phyloP scores from a whole-genome alignment of 2,113 vertebrate species.

The Salvator merianae region DNA sequence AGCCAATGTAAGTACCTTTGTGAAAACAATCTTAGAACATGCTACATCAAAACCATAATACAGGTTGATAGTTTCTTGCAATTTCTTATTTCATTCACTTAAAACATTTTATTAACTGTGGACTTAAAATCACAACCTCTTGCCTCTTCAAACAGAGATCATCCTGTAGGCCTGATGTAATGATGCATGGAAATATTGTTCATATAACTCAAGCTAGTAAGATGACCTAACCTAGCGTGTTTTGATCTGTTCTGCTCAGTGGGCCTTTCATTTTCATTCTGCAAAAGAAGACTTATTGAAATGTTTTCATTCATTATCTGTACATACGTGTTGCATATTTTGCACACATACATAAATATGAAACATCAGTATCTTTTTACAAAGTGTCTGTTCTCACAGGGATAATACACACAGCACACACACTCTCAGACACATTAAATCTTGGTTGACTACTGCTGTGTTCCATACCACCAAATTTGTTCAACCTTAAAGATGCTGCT shows the following conservation, averaged over 20 bases:
- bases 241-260: neutral
- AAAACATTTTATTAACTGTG: neutral
- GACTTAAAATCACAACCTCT: neutral
- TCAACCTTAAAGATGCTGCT: slow-evolving; percentile 9
- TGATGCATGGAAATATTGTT: neutral
- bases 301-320: neutral
- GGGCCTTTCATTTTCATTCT: neutral
- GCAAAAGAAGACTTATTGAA: slow-evolving; percentile 1
- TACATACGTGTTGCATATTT: slow-evolving; percentile 5
- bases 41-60: neutral
- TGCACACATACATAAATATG: neutral
- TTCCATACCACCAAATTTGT: slow-evolving; percentile 12
- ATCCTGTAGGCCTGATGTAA: neutral
- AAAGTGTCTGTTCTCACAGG: neutral
- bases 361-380: slow-evolving; percentile 35
- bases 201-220: neutral
- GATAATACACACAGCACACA: neutral
- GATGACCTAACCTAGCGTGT: neutral
- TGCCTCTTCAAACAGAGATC: neutral
- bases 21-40: neutral
- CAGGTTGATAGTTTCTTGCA: neutral
- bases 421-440: neutral
- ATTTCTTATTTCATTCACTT: neutral
- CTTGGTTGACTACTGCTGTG: slow-evolving; percentile 27
- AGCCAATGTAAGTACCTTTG: neutral